phyloP scores from a whole-genome alignment of 2,888 invertebrate species.

The Mayetiola destructor region DNA sequence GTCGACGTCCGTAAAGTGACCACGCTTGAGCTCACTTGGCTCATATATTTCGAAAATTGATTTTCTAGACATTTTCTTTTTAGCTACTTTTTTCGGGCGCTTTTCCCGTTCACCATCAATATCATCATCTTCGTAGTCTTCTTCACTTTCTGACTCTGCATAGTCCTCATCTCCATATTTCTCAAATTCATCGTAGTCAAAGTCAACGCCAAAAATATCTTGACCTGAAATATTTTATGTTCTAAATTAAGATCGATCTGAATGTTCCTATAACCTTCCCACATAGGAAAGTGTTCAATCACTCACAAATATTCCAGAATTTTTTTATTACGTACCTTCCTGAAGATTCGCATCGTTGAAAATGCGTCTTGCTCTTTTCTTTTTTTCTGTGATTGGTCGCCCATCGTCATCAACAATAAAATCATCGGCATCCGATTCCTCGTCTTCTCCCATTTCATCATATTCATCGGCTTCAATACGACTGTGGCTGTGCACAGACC shows the following conservation, averaged over 20 bases:
- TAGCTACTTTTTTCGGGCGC: constrained; percentile 57
- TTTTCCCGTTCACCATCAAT: constrained; percentile 48
- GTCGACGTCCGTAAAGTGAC: constrained; percentile 87
- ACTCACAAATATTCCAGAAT: too few species aligned
- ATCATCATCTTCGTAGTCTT: constrained; percentile 62
- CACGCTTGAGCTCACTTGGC: constrained; percentile 90
- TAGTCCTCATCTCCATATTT: constrained; percentile 78
- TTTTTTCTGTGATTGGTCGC: constrained; percentile 66
- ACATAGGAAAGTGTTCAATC: too few species aligned
- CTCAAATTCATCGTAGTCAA: constrained; percentile 83
- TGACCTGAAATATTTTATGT: too few species aligned
- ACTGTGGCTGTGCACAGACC: constrained; percentile 44
- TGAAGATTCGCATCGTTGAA: constrained; percentile 83
- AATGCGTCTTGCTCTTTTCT: constrained; percentile 52
- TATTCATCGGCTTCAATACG: constrained; percentile 50
- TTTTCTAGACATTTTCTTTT: constrained; percentile 65
- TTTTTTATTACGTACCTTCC: too few species aligned
- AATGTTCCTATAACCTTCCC: too few species aligned
- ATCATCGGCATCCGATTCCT: constrained; percentile 80
- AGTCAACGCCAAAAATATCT: constrained; percentile 98
- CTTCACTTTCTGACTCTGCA: constrained; percentile 64
- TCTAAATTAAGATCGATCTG: too few species aligned
- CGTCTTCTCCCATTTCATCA: constrained; percentile 66
- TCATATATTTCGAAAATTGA: constrained; percentile 92
- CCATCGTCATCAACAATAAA: constrained; percentile 97